A percentile compares a stretch with the other conserved stretches of the same genome.
Evolutionary conservation across 2,113 vertebrate species (phyloP).

Genomic region (Scopus umbretta): DNA sequence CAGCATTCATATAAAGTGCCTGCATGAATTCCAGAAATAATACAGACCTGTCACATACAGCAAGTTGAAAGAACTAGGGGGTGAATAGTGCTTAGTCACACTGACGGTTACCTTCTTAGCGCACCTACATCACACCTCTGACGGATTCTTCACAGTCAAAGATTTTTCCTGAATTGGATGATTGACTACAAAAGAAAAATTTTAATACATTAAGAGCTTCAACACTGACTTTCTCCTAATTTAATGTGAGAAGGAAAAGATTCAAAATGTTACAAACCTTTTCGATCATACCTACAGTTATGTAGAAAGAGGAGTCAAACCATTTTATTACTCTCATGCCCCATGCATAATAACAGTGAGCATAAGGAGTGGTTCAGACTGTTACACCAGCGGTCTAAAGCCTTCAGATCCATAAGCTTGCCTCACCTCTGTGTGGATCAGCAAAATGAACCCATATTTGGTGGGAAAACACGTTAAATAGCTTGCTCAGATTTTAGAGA

Average conservation of each 20-base stretch:
- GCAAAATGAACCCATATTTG: neutral
- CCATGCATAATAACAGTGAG: neutral
- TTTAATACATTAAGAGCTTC: rapidly evolving
- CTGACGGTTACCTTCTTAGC: neutral
- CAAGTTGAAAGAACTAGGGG: neutral
- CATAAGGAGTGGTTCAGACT: neutral
- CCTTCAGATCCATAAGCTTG: neutral
- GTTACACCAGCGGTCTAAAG: neutral
- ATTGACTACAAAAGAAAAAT: neutral
- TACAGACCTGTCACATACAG: neutral
- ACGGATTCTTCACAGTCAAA: neutral
- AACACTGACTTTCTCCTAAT: neutral
- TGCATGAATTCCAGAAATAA: neutral
- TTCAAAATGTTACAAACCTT: neutral
- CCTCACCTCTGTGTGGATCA: neutral
- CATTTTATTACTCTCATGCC: neutral
- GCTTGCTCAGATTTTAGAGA: neutral
- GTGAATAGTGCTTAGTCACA: neutral
- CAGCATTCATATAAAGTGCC: neutral
- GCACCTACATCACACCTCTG: neutral
- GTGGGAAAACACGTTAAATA: neutral
- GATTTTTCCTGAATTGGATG: neutral
- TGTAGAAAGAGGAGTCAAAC: neutral
- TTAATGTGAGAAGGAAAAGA: neutral
- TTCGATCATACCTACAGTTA: neutral